A percentile compares a stretch with the other conserved stretches of the same genome.
phyloP scores from a whole-genome alignment of 1,140 invertebrate genomes.

The Lerema accius region DNA sequence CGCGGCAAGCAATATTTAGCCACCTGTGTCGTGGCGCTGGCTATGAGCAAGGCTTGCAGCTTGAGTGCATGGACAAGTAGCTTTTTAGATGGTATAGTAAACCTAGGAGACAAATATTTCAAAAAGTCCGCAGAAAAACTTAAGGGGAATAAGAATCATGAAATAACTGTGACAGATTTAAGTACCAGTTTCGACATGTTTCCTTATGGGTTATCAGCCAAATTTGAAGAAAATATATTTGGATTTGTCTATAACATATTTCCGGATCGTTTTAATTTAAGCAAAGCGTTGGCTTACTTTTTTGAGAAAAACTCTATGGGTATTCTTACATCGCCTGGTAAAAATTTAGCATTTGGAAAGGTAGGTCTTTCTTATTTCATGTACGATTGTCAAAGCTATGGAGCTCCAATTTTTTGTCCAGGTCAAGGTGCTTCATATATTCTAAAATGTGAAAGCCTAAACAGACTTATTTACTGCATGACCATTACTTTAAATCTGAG shows the following conservation, averaged over 20 bases:
- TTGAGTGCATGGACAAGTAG: slow-evolving; percentile 84
- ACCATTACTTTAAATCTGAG: slow-evolving; percentile 82
- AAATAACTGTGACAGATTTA: slow-evolving; percentile 79
- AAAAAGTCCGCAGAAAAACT: slow-evolving; percentile 70
- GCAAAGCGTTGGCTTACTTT: slow-evolving; percentile 84
- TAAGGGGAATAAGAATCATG: slow-evolving; percentile 54
- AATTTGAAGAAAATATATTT: slow-evolving; percentile 83
- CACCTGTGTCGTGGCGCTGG: slow-evolving; percentile 82
- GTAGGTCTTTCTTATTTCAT: slow-evolving; percentile 83
- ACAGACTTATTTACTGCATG: slow-evolving; percentile 84
- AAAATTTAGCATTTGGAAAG: slow-evolving; percentile 84
- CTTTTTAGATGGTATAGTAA: slow-evolving; percentile 84
- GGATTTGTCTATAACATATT: slow-evolving; percentile 83
- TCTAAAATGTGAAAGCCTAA: slow-evolving; percentile 83
- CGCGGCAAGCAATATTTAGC: slow-evolving; percentile 84
- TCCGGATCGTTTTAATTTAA: slow-evolving; percentile 84
- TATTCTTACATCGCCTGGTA: slow-evolving; percentile 80
- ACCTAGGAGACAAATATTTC: slow-evolving; percentile 83
- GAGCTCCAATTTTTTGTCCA: slow-evolving; percentile 83
- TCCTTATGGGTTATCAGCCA: slow-evolving; percentile 83
- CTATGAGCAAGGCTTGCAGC: slow-evolving; percentile 83
- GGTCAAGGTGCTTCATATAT: slow-evolving; percentile 83
- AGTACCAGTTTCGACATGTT: slow-evolving; percentile 83
- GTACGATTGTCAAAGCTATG: slow-evolving; percentile 85
- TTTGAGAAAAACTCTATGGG: slow-evolving; percentile 82